phyloP scores from a whole-genome alignment of 2,113 vertebrate species.

The Nettapus auritus region DNA sequence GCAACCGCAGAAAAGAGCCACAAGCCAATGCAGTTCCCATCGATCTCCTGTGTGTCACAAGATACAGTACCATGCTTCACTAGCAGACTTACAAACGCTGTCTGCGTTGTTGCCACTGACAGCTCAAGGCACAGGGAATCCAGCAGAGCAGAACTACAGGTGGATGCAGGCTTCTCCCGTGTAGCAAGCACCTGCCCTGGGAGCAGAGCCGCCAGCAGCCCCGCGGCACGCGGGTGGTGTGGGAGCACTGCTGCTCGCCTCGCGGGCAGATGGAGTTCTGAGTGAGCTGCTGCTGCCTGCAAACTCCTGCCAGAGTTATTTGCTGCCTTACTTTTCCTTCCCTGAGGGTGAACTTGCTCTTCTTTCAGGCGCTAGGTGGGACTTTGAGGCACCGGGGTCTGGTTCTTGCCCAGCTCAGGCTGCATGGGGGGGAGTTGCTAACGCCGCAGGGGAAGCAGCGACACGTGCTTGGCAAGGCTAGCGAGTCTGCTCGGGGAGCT shows the following conservation, averaged over 20 bases:
- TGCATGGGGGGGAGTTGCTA: background rate
- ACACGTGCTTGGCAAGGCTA: background rate
- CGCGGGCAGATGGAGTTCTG: background rate
- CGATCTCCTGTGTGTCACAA: background rate
- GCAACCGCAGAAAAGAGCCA: background rate
- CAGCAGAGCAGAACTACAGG: background rate
- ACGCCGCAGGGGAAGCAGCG: background rate
- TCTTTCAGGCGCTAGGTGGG: background rate
- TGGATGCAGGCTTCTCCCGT: background rate
- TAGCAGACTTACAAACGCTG: background rate
- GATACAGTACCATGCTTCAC: fast-evolving
- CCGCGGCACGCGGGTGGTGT: fast-evolving
- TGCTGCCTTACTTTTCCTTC: background rate
- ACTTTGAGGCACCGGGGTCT: background rate
- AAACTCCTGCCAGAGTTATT: background rate
- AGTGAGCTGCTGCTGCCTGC: background rate
- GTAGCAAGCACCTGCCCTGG: background rate
- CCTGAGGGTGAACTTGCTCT: background rate
- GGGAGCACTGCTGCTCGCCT: background rate
- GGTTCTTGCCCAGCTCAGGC: background rate
- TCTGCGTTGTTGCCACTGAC: background rate
- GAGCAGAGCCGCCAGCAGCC: background rate
- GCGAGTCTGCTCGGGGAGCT: background rate
- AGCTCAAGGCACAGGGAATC: background rate
- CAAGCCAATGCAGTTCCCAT: background rate